These are phyloP conservation scores for Latrodectus hesperus DNA, from an alignment of 2,888 invertebrate species.

Conservation along the genomic window DNA sequence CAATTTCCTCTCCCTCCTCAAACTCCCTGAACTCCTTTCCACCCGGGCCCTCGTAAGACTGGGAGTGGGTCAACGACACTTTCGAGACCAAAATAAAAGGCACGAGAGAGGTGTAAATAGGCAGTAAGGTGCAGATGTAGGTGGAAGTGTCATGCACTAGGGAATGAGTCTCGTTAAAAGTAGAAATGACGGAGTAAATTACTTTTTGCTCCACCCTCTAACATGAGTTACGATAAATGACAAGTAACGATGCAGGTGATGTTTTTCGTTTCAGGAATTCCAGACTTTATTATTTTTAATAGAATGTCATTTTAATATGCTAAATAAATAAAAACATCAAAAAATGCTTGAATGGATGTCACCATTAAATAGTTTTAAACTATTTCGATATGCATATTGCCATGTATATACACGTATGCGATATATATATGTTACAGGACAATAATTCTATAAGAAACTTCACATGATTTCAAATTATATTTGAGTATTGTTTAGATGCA, in stretches of 20 bases:
- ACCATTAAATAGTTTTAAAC: too few species aligned
- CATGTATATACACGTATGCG: too few species aligned
- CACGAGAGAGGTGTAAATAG: slow-evolving; percentile 47
- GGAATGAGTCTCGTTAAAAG: slow-evolving; percentile 13
- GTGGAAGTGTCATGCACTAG: neutral
- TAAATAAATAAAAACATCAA: too few species aligned
- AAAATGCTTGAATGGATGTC: too few species aligned
- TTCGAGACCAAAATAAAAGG: slow-evolving; percentile 1
- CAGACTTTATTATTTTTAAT: too few species aligned
- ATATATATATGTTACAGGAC: too few species aligned
- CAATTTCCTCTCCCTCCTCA: neutral
- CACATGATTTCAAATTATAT: too few species aligned
- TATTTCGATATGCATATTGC: too few species aligned
- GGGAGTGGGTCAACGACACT: slow-evolving; percentile 3
- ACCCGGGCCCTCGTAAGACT: neutral
- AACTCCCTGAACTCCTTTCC: neutral
- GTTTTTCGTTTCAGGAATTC: neutral
- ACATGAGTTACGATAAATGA: slow-evolving; percentile 42
- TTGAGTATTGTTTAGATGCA: too few species aligned
- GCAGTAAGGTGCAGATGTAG: slow-evolving; percentile 23
- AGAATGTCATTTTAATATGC: too few species aligned
- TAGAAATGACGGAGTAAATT: slow-evolving; percentile 11
- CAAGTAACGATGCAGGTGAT: slow-evolving; percentile 23
- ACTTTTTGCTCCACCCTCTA: slow-evolving; percentile 27
- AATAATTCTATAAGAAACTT: too few species aligned